A percentile compares a stretch with the other conserved stretches of the same genome.
These are phyloP conservation scores for Volucella bombylans DNA, from an alignment of 2,888 invertebrate species.

Conservation along the genomic window DNA sequence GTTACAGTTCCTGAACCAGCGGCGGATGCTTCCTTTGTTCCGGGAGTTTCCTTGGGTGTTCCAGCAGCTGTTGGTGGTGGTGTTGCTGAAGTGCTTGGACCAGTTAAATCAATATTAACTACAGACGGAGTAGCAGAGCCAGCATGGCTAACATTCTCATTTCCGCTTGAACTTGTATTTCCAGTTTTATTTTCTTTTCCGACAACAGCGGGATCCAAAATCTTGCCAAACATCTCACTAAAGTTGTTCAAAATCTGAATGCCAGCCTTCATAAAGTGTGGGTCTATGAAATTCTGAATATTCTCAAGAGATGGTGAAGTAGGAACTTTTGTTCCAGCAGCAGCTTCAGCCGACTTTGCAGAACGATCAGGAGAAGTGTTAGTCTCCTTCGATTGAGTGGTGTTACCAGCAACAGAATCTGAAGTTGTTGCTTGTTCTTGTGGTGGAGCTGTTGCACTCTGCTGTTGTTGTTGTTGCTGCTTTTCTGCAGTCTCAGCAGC, in stretches of 20 bases:
- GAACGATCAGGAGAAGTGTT: conserved; percentile 54
- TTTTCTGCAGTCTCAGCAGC: conserved; percentile 31
- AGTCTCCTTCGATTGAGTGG: conserved; percentile 49
- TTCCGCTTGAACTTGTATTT: conserved; percentile 7
- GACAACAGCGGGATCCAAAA: conserved; percentile 79
- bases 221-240: conserved; percentile 81
- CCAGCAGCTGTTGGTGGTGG: conserved; percentile 48
- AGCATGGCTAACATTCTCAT: not conserved
- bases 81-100: conserved; percentile 13
- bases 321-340: not conserved
- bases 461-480: conserved; percentile 36
- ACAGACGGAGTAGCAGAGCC: conserved; percentile 30
- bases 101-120: conserved; percentile 48
- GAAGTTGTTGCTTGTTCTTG: conserved; percentile 3
- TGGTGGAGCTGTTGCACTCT: conserved; percentile 14
- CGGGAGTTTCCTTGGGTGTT: conserved; percentile 10
- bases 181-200: conserved; percentile 9
- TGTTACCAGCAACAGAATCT: conserved; percentile 19
- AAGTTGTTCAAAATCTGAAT: conserved; percentile 81
- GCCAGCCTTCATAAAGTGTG: conserved; percentile 80
- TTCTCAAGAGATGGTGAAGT: conserved; percentile 74
- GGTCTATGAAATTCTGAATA: conserved; percentile 78
- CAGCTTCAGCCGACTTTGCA: not conserved
- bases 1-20: conserved; percentile 39
- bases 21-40: conserved; percentile 39